Conservation (phyloP, 2,797 vertebrate genomes). For the Cercopithecus mitis region DNA sequence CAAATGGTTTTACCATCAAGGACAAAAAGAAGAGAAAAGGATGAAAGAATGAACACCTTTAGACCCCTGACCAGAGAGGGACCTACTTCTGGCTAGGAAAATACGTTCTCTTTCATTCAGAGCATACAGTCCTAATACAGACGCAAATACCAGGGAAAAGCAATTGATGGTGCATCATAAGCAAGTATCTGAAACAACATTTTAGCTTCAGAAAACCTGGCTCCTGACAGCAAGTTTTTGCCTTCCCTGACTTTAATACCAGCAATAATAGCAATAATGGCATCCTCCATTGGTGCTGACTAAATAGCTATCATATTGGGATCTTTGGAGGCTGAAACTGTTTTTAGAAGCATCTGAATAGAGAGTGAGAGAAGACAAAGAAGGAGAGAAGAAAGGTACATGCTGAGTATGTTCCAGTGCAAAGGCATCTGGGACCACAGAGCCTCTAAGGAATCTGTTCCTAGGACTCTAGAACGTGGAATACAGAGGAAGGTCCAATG, state of each 20-base stretch:
- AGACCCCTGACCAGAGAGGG: background rate
- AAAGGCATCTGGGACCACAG: background rate
- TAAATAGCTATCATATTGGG: too few species aligned
- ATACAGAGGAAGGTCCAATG: background rate
- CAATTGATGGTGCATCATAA: fast-evolving
- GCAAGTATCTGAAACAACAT: background rate
- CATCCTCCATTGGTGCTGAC: fast-evolving
- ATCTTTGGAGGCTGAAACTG: background rate
- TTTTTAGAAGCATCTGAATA: background rate
- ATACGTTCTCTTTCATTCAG: background rate
- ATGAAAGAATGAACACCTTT: fast-evolving
- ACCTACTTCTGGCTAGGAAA: background rate
- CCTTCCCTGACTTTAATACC: background rate
- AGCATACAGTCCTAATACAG: background rate
- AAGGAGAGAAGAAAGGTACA: background rate
- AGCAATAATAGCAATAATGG: too few species aligned
- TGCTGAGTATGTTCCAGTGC: background rate
- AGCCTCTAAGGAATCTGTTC: background rate
- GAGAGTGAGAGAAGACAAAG: background rate
- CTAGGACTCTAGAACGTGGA: background rate
- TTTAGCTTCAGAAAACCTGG: background rate
- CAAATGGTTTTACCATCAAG: background rate
- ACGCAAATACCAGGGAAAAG: background rate
- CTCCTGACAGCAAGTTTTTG: too few species aligned
- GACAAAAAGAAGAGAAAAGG: background rate